Base-by-base conservation (phyloP, 2,888 invertebrate species). In the Plebejus melissa region DNA sequence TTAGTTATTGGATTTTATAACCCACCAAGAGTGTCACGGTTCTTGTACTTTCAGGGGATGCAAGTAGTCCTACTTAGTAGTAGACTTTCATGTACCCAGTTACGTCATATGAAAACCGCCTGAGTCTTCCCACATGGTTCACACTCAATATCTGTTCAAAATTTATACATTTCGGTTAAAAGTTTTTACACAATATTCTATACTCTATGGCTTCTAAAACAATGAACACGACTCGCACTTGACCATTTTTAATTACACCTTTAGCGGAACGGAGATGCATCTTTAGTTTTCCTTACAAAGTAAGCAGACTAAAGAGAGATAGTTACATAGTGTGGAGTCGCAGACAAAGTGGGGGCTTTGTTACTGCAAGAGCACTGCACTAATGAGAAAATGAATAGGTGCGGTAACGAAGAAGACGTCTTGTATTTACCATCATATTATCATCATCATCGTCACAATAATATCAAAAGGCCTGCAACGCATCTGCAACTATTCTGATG, bases 301-400 rank as follows among this genome's bases (percentile, higher is more conserved):
- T 60, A 11, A 4, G 7, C 28, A 60, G 9, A 32, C 16, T 16
- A 65, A 1, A 65, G 32, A 65, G 36, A 32, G 5, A 36, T 60
- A 60, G 9, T 36, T 13, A 22, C 32, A 32, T 13, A 4, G 32
- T 16, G 32, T 32, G 65, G 28, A 4, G 28, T 11, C 28, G 11
- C 11, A 65, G 65, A 65, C 32, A 36, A 32, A 65, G 32, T 36
- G 32, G 28, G 60, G 60, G 0, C 60, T 22, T 6, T 32, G 11
- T 65, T 36, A 28, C 13, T 32, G 9, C 65, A 36, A 32, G 16
- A 65, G 65, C 32, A 65, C 65, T 16, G 65, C 32, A 32, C 11
- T 65, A 13, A 65, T 65, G 65, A 36, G 65, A 65, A 65, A 65
- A 65, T 65, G 32, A 36, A 60, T 60, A 22, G 11, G 60, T 32